A percentile compares a stretch with the other conserved stretches of the same genome.
Conservation (phyloP, 1,140 invertebrate species). For the Bombyx mori region ASM3026992v2 NC_085128.1:9655501-9656000, state of each 20-base stretch:
- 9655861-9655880: constrained; percentile 20
- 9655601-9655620: too few species aligned
- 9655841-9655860: constrained; percentile 7
- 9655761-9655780: constrained; percentile 64
- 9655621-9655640: too few species aligned
- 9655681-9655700: too few species aligned
- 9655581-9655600: too few species aligned
- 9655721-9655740: constrained; percentile 15
- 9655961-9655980: constrained; percentile 42
- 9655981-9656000: constrained; percentile 37
- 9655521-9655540: too few species aligned
- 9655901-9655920: constrained; percentile 56
- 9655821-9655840: not conserved
- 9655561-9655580: too few species aligned
- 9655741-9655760: constrained; percentile 64
- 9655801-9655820: constrained; percentile 63
- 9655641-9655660: too few species aligned
- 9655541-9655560: too few species aligned
- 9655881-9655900: constrained; percentile 41
- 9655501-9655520: too few species aligned
- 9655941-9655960: constrained; percentile 51
- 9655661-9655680: too few species aligned
- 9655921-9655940: constrained; percentile 64
- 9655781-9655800: constrained; percentile 69
- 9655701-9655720: too few species aligned